Conservation (phyloP, 2,888 invertebrate genomes). For the Cheilosia impressa region DNA sequence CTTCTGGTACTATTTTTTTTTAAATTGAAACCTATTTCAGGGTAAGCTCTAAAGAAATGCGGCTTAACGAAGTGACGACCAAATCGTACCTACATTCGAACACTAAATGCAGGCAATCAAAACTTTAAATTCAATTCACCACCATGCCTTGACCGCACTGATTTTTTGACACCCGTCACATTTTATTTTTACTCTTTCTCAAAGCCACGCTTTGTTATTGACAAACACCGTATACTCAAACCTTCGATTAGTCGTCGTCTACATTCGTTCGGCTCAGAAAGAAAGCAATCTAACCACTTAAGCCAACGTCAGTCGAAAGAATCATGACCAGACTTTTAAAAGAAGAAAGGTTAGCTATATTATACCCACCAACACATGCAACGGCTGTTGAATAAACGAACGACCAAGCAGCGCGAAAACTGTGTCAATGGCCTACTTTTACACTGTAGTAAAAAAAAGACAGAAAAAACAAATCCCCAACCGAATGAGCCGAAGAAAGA, state of each 20-base stretch:
- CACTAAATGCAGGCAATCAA: background rate
- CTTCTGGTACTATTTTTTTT: no score
- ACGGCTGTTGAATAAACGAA: conserved; percentile 51
- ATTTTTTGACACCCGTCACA: conserved; percentile 22
- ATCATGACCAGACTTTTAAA: conserved; percentile 70
- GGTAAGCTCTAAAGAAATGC: no score
- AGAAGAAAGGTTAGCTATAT: conserved; percentile 65
- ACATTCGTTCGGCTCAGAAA: conserved; percentile 31
- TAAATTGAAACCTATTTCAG: no score
- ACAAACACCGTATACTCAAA: conserved; percentile 30
- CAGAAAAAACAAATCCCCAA: conserved; percentile 5
- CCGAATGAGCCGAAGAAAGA: conserved; percentile 51
- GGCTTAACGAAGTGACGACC: no score
- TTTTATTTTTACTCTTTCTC: conserved; percentile 23
- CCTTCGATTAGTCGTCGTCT: background rate
- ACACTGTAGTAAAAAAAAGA: conserved; percentile 14
- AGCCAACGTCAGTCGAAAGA: conserved; percentile 37
- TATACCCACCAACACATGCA: conserved; percentile 35
- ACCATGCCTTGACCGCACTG: conserved; percentile 4
- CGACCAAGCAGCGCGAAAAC: conserved; percentile 63
- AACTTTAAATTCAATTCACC: conserved; percentile 1
- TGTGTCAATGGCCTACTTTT: conserved; percentile 72
- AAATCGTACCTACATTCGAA: no score
- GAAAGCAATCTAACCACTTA: conserved; percentile 71
- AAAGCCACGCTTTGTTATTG: conserved; percentile 17